These are phyloP conservation scores for Raja brachyura DNA, from an alignment of 2,113 vertebrate genomes.

Conservation along the genomic window DNA sequence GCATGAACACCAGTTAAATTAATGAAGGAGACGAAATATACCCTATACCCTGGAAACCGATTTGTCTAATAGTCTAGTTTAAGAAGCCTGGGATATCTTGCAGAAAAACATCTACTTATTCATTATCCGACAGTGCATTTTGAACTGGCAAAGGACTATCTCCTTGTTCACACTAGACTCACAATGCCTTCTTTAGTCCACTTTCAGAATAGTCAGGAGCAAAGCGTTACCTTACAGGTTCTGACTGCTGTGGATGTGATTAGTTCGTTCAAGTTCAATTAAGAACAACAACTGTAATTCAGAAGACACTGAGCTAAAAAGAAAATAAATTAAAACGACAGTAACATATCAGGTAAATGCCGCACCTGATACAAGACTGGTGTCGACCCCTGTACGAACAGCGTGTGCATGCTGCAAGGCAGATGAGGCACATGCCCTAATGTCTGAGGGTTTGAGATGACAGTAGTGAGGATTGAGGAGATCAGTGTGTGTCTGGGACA, in stretches of 20 bases:
- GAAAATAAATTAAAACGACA: neutral
- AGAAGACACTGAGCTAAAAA: neutral
- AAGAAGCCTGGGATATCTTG: no score
- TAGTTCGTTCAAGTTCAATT: no score
- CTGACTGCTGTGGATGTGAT: neutral
- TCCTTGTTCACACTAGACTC: neutral
- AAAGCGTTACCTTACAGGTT: no score
- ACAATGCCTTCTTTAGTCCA: neutral
- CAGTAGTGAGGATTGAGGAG: neutral
- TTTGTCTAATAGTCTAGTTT: neutral
- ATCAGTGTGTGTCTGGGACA: neutral
- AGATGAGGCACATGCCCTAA: neutral
- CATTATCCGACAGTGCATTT: neutral
- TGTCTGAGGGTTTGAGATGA: neutral
- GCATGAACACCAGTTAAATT: neutral
- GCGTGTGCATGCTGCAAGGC: constrained; percentile 11
- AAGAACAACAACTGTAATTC: neutral
- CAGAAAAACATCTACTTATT: neutral
- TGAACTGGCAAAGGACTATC: neutral
- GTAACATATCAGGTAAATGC: constrained; percentile 9
- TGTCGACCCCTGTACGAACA: neutral
- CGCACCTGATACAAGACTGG: neutral
- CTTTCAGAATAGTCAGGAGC: neutral
- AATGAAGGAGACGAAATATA: no score
- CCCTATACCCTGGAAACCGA: neutral